Base-by-base conservation (phyloP, 1,140 invertebrate species). In the Branchinecta lynchi region DNA sequence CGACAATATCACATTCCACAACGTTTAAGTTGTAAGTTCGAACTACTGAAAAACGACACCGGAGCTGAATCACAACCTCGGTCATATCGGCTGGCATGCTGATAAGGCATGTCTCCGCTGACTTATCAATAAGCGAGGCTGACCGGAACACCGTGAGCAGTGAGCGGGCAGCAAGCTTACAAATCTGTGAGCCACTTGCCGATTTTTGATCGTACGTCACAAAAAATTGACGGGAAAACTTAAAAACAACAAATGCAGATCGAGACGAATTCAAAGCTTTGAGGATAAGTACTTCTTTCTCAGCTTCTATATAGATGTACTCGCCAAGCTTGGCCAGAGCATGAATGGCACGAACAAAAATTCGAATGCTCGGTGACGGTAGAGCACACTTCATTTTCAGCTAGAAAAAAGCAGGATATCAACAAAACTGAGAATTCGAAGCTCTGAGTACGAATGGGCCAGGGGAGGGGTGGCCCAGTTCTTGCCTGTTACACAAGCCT, bases 281-380 rank as follows among this genome's bases (percentile, higher is more conserved):
- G 44, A 69, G 21, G 45, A 51, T 46, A 44, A 69, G 46, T 17
- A 21, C 43, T 46, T 69, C 68, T 46, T 9, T 45, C 51, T 69
- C 44, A 46, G 68, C 44, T 9, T 51, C 68, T 20, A 69, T 15
- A 44, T 69, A 69, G 43, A 69, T 44, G 44, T 69, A 44, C 10
- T 69, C 44, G 43, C 68, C 68, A 46, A 69, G 44, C 43, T 69
- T 69, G 12, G 68, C 68, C 7, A 69, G 68, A 21, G 68, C 46
- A 51, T 69, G 68, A 20, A 69, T 69, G n/a, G 45, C 68, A 21
- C 45, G 15, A 44, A 51, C 68, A 46, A 69, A 60, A 3, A 60
- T 60, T 6, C 51, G 51, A 60, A 60, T 20, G 17, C 51, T 60
- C 17, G 51, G 51, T 20, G 51, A 60, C 51, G 51, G 51, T 60